Conservation (phyloP, 2,797 vertebrate genomes). For the Sarcoramphus papa region DNA sequence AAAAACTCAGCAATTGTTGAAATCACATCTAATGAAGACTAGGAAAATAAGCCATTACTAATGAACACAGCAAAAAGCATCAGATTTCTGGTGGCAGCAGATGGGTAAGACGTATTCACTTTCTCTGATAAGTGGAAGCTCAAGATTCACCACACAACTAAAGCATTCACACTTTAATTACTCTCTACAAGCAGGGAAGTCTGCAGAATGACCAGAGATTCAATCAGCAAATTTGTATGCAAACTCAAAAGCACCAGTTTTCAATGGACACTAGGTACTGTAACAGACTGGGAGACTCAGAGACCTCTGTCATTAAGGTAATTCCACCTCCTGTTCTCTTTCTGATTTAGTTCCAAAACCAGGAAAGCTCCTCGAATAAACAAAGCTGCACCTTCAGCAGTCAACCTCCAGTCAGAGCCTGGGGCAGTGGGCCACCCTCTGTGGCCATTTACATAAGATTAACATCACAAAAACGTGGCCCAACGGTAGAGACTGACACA, state of each 20-base stretch:
- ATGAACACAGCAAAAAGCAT: not conserved
- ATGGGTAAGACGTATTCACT: not conserved
- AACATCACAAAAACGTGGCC: not conserved
- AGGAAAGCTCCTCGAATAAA: not conserved
- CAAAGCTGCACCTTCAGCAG: not conserved
- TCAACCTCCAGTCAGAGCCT: not conserved
- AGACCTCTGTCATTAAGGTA: not conserved
- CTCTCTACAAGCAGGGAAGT: not conserved
- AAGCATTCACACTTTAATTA: not conserved
- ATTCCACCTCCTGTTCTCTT: not conserved
- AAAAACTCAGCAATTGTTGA: not conserved
- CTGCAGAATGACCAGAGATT: not conserved
- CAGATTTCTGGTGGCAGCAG: not conserved
- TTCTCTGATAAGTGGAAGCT: not conserved
- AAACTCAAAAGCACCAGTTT: not conserved
- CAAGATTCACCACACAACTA: not conserved
- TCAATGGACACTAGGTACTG: not conserved
- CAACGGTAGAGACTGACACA: rapidly evolving
- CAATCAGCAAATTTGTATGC: not conserved
- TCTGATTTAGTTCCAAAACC: not conserved
- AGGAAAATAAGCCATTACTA: not conserved
- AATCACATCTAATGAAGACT: not conserved
- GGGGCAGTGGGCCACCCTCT: not conserved
- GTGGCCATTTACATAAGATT: too few species aligned
- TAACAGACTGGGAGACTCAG: not conserved